phyloP scores from a whole-genome alignment of 2,888 invertebrate genomes.

The Drosophila robusta region DNA sequence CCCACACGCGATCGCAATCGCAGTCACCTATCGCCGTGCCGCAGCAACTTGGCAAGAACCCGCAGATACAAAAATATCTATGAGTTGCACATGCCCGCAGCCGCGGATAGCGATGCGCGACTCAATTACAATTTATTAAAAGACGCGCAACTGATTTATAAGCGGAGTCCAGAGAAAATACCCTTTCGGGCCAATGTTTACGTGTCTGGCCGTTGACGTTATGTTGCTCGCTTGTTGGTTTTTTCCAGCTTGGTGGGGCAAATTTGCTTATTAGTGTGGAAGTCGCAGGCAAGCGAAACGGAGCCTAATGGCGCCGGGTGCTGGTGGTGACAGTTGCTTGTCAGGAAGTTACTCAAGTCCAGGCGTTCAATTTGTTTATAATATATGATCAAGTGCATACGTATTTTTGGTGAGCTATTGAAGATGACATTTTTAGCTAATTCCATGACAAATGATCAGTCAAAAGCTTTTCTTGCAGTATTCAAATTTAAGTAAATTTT shows the following conservation, averaged over 20 bases:
- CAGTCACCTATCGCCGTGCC: constrained; percentile 29
- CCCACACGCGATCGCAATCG: constrained; percentile 79
- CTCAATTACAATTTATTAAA: constrained; percentile 82
- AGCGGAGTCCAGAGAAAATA: constrained; percentile 41
- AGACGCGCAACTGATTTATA: constrained; percentile 79
- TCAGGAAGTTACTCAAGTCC: constrained; percentile 70
- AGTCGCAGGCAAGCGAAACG: constrained; percentile 51
- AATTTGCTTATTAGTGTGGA: constrained; percentile 75
- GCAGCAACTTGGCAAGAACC: constrained; percentile 11
- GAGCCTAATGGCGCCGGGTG: constrained; percentile 58
- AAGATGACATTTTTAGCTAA: too few relatives aligned
- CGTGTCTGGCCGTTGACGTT: constrained; percentile 67
- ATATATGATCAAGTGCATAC: constrained; percentile 34
- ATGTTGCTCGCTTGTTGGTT: constrained; percentile 53
- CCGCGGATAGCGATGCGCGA: constrained; percentile 76
- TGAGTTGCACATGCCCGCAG: constrained; percentile 59
- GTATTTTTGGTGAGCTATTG: neutral
- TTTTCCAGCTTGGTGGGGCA: constrained; percentile 50
- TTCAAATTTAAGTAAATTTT: too few relatives aligned
- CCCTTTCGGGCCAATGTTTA: constrained; percentile 52
- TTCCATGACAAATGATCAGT: too few relatives aligned
- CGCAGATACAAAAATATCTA: constrained; percentile 69
- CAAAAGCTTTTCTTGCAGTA: neutral
- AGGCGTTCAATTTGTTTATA: constrained; percentile 26
- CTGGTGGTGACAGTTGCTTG: constrained; percentile 80